A percentile compares a stretch with the other conserved stretches of the same genome.
Conservation (phyloP, 2,113 vertebrate genomes). For the Cyanoderma ruficeps region DNA sequence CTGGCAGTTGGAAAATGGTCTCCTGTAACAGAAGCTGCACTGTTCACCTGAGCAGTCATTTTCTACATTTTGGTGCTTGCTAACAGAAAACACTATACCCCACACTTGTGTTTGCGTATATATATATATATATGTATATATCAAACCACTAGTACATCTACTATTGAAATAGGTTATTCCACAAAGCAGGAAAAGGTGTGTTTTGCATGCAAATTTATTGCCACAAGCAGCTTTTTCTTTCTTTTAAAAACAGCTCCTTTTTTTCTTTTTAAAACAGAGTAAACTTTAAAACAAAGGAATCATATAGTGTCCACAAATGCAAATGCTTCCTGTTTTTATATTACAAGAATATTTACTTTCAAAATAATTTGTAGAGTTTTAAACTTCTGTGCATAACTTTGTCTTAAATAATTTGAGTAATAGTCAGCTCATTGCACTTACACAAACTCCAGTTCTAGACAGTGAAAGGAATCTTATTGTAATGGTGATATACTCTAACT, state of each 20-base stretch:
- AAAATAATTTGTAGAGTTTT: not conserved
- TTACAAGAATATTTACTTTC: not conserved
- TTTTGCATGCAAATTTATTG: not conserved
- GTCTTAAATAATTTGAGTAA: not conserved
- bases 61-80: not conserved
- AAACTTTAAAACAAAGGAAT: not conserved
- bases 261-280: not conserved
- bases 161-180: not conserved
- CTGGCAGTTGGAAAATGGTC: not conserved
- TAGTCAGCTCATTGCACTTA: not conserved
- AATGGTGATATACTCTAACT: not conserved
- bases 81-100: not conserved
- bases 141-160: not conserved
- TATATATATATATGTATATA: not conserved
- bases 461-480: not conserved
- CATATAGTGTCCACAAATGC: not conserved
- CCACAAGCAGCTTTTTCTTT: not conserved
- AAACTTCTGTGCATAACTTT: not conserved
- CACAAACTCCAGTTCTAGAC: not conserved
- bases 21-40: not conserved
- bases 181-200: not conserved
- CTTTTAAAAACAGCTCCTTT: not conserved
- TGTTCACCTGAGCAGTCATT: not conserved
- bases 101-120: not conserved
- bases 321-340: not conserved